Evolutionary conservation across 2,797 vertebrate species (phyloP), one percentile per base, ranked within the genome.

Genomic region (Darevskia nairensis): DNA sequence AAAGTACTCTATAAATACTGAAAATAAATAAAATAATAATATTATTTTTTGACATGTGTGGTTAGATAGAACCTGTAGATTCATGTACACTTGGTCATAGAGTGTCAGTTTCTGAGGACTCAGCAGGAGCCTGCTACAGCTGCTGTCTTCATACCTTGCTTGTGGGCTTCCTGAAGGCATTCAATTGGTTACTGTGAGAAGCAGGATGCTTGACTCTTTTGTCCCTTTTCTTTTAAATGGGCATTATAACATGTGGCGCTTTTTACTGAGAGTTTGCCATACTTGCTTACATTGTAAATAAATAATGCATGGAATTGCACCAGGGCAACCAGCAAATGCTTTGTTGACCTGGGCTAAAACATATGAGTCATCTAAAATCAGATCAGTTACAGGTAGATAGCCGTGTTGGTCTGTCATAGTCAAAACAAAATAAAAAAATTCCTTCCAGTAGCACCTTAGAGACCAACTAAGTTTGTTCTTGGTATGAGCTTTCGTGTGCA

Each of bases 291-390:
- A 66, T 17, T 50, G 29, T 32, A 32, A 82, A 68, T 82, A 29
- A 61, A 59, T 75, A 82, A 82, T n/a, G 77, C 8, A 27, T 13
- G 72, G 11, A 59, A 13, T 89, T 69, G 1, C 21, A 13, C 46
- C 21, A 79, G 19, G 61, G 21, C 0, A 41, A 50, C 59, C 74
- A 27, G 61, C 17, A 80, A 61, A 50, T 3, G 13, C 13, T 69
- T 71, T 55, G 15, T 72, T 82, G 50, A 75, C 27, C 41, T 29
- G 27, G 50, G 6, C 55, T 81, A 0, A 35, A 17, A 27, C 35
- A 85, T 8, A 32, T 55, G 69, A 4, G 46, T 86, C 82, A 69
- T 87, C 82, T 84, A 84, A 61, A 1, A 80, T 50, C 82, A 87
- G 85, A 93, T 77, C 88, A 89, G n/a, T n/a, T n/a, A n/a, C n/a